phyloP scores from a whole-genome alignment of 2,888 invertebrate genomes.

The Microplitis deprimator region DNA sequence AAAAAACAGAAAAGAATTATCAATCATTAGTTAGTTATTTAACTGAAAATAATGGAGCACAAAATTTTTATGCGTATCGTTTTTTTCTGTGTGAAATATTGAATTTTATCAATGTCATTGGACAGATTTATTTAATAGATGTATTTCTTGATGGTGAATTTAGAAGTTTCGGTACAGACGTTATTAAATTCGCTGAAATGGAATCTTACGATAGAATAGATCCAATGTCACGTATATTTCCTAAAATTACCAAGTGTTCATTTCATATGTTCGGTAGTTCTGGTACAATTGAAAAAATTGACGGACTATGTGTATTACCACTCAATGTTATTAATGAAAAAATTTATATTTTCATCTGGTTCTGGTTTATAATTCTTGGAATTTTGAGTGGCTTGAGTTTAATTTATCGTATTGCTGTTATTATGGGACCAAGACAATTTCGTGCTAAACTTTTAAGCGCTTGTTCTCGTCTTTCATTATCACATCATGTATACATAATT shows the following conservation, averaged over 20 bases:
- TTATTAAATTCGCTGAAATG: constrained; percentile 72
- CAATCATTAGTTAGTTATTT: constrained; percentile 75
- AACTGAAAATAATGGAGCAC: constrained; percentile 73
- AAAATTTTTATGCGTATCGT: constrained; percentile 78
- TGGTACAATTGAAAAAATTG: constrained; percentile 75
- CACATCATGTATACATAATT: neutral
- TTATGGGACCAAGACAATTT: neutral
- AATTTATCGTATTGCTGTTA: neutral
- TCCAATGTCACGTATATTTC: constrained; percentile 80
- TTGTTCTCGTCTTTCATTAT: neutral
- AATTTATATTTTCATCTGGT: constrained; percentile 82
- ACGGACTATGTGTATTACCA: constrained; percentile 82
- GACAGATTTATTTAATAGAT: constrained; percentile 80
- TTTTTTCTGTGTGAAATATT: constrained; percentile 82
- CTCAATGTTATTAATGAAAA: constrained; percentile 87
- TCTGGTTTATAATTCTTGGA: constrained; percentile 79
- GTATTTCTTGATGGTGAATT: constrained; percentile 78
- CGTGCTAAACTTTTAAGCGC: neutral
- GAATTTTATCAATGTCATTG: constrained; percentile 81
- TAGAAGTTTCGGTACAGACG: constrained; percentile 75
- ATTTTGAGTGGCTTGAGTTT: constrained; percentile 2
- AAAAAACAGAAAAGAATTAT: constrained; percentile 73
- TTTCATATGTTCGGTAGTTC: constrained; percentile 76
- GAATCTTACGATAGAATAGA: constrained; percentile 73
- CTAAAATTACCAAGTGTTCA: constrained; percentile 80